Conservation (phyloP, 2,797 vertebrate species). For the Emys orbicularis region DNA sequence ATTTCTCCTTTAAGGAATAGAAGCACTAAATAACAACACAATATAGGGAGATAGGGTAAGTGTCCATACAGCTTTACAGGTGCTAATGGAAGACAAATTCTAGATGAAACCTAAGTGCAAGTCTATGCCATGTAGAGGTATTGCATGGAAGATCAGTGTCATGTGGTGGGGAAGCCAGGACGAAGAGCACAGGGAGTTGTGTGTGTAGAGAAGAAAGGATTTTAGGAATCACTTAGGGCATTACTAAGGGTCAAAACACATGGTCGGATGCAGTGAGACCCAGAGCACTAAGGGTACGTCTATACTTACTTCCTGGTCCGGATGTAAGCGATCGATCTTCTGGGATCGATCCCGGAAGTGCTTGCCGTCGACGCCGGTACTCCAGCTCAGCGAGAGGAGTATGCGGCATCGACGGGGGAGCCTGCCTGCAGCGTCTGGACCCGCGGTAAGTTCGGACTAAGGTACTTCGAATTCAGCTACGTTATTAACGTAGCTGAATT, state of each 20-base stretch:
- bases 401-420: too few relatives aligned
- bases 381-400: too few relatives aligned
- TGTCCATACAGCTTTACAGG: not conserved
- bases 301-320: too few relatives aligned
- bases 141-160: not conserved
- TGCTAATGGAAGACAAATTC: not conserved
- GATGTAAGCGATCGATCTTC: too few relatives aligned
- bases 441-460: too few relatives aligned
- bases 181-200: not conserved
- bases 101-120: not conserved
- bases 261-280: not conserved
- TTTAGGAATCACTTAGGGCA: not conserved
- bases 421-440: too few relatives aligned
- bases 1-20: not conserved
- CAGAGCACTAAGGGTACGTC: too few relatives aligned
- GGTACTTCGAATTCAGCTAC: too few relatives aligned
- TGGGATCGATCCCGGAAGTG: too few relatives aligned
- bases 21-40: not conserved
- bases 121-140: fast-evolving
- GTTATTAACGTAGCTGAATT: too few relatives aligned
- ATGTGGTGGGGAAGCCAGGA: not conserved
- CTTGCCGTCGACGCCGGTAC: too few relatives aligned
- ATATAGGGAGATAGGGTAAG: not conserved
- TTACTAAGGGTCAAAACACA: not conserved
- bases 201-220: fast-evolving